These are phyloP conservation scores for Monomorium pharaonis DNA, from an alignment of 1,140 invertebrate genomes.

Conservation along the genomic window DNA sequence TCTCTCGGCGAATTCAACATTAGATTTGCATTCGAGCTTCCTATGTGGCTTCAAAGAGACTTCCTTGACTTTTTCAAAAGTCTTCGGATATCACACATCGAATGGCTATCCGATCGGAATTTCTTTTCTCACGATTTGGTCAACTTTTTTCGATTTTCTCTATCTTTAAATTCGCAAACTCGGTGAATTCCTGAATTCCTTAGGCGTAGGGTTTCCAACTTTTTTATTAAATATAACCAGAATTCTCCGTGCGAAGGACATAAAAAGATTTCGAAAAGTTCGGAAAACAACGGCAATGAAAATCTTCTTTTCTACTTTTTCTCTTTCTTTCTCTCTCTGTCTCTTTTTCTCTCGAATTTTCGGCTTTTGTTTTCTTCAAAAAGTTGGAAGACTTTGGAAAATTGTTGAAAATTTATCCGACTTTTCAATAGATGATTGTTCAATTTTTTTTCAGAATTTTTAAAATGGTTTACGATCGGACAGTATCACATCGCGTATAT, in stretches of 20 bases:
- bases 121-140: constrained; percentile 12
- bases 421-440: neutral
- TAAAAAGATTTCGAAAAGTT: neutral
- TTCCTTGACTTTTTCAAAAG: constrained; percentile 65
- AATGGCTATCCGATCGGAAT: constrained; percentile 62
- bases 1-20: constrained; percentile 44
- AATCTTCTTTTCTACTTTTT: neutral
- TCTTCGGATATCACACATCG: constrained; percentile 38
- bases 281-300: neutral
- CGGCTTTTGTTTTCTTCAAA: neutral
- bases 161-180: neutral
- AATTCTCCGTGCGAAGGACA: neutral
- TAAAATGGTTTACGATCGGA: constrained; percentile 49
- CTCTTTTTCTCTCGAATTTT: neutral
- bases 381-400: neutral
- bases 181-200: neutral
- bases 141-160: neutral
- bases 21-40: constrained; percentile 62
- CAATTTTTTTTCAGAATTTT: neutral
- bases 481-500: constrained; percentile 29
- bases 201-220: neutral
- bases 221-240: neutral
- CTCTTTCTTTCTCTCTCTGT: no score
- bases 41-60: constrained; percentile 61
- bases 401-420: neutral